Evolutionary conservation across 2,113 vertebrate species (phyloP).

Genomic region (Kryptolebias marmoratus): DNA sequence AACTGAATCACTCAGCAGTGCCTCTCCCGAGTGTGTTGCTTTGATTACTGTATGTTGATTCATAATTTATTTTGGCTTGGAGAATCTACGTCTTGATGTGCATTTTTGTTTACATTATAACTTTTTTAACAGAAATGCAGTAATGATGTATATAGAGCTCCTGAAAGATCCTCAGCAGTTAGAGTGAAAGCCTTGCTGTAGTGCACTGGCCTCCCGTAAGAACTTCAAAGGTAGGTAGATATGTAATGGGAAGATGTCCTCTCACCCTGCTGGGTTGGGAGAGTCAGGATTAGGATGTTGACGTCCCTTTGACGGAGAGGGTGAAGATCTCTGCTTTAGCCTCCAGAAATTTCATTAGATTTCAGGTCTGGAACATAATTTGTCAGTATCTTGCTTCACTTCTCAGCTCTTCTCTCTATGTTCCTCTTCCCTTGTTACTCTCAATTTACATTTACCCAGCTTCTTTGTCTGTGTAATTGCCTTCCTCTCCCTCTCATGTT

Average conservation of each 20-base stretch:
- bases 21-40: too few species aligned
- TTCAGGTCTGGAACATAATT: constrained; percentile 23
- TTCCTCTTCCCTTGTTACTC: constrained; percentile 25
- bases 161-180: neutral
- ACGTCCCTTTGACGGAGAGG: constrained; percentile 14
- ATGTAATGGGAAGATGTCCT: neutral
- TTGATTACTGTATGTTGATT: too few species aligned
- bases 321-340: constrained; percentile 41
- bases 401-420: neutral
- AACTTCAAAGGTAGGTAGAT: constrained; percentile 45
- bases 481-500: constrained; percentile 29
- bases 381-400: constrained; percentile 24
- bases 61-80: too few species aligned
- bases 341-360: constrained; percentile 50
- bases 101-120: neutral
- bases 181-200: constrained; percentile 8
- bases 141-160: neutral
- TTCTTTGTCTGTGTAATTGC: constrained; percentile 46
- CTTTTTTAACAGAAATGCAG: neutral
- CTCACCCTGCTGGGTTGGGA: neutral
- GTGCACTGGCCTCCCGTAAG: constrained; percentile 7
- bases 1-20: too few species aligned
- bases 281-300: constrained; percentile 20
- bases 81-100: too few species aligned
- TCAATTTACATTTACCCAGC: constrained; percentile 47